Evolutionary conservation across 2,113 vertebrate species (phyloP).

Genomic region (Osmerus mordax): DNA sequence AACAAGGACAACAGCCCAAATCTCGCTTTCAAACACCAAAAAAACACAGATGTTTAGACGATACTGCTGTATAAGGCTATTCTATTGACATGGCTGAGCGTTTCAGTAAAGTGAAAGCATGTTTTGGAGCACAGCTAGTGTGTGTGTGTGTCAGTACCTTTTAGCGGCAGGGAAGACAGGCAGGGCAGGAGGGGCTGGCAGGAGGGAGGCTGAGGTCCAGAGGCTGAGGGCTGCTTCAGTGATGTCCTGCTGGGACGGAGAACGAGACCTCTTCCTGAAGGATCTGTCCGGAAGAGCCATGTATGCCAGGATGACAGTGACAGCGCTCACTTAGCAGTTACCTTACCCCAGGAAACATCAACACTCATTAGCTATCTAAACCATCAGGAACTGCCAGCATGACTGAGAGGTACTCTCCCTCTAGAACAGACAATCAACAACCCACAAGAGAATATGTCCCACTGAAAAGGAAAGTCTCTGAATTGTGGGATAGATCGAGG

Average conservation of each 20-base stretch:
- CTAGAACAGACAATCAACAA: not conserved
- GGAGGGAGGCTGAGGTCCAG: not conserved
- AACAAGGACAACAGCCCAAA: slow-evolving; percentile 2
- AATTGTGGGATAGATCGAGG: no score
- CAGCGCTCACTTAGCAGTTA: slow-evolving; percentile 17
- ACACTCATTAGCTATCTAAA: slow-evolving; percentile 10
- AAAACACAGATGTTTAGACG: not conserved
- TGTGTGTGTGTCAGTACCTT: slow-evolving; percentile 14
- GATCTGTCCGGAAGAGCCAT: not conserved
- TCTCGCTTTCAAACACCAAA: not conserved
- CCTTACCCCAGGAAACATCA: slow-evolving; percentile 8
- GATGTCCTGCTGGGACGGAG: not conserved
- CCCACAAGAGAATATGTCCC: not conserved
- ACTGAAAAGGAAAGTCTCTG: not conserved
- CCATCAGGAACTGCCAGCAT: not conserved
- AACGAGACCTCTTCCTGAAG: slow-evolving; percentile 1
- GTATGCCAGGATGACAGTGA: slow-evolving; percentile 31
- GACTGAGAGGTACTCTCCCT: slow-evolving; percentile 4
- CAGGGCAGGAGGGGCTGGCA: not conserved
- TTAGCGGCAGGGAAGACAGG: not conserved
- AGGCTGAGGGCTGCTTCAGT: not conserved
- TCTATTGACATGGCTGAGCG: not conserved
- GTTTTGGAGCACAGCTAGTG: not conserved
- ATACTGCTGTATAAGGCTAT: not conserved
- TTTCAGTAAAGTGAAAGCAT: not conserved